Evolutionary conservation across 2,888 invertebrate species (phyloP).

Genomic region (Hirtodrosophila histrioides): DNA sequence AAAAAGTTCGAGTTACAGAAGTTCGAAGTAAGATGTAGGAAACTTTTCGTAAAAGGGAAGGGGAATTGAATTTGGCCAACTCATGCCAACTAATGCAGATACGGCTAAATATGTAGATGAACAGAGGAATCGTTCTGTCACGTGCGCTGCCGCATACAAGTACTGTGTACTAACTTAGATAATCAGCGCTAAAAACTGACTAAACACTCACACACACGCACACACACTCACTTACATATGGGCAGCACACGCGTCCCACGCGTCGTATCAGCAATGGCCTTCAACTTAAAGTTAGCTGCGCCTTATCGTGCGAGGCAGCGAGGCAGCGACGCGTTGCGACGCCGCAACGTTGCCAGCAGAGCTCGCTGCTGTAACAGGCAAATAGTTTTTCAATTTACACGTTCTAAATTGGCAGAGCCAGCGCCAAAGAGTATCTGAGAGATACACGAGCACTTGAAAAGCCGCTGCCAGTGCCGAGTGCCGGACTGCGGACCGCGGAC

Average conservation of each 20-base stretch:
- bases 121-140: slow-evolving; percentile 57
- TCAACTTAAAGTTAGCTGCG: slow-evolving; percentile 78
- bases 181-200: slow-evolving; percentile 72
- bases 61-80: neutral
- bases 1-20: too few relatives aligned
- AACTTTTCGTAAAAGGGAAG: too few relatives aligned
- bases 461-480: slow-evolving; percentile 16
- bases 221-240: slow-evolving; percentile 12
- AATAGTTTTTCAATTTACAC: slow-evolving; percentile 81
- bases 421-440: slow-evolving; percentile 53
- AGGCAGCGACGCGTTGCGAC: slow-evolving; percentile 44
- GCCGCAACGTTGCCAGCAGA: slow-evolving; percentile 9
- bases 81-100: slow-evolving; percentile 64
- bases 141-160: slow-evolving; percentile 55
- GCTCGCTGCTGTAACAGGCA: slow-evolving; percentile 62
- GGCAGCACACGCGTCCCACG: slow-evolving; percentile 64
- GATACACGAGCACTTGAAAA: slow-evolving; percentile 66
- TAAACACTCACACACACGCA: slow-evolving; percentile 34
- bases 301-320: slow-evolving; percentile 75
- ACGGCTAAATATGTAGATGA: slow-evolving; percentile 37
- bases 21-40: too few relatives aligned
- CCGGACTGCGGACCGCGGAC: neutral
- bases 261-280: slow-evolving; percentile 81
- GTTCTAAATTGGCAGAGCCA: slow-evolving; percentile 67
- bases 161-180: slow-evolving; percentile 54